Conservation (phyloP, 2,113 vertebrate species). For the Malaclemys terrapin region DNA sequence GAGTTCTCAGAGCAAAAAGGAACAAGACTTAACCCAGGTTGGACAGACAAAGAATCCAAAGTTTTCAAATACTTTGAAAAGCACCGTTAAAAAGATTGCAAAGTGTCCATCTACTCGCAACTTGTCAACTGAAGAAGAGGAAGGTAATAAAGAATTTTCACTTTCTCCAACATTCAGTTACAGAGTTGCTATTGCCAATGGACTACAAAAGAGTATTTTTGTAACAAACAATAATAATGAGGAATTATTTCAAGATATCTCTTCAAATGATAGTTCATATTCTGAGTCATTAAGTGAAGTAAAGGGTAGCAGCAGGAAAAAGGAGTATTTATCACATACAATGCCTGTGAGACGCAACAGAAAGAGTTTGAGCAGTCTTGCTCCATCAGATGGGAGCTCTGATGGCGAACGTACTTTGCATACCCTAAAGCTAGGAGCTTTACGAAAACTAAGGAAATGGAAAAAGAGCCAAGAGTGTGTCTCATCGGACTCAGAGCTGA, state of each 20-base stretch:
- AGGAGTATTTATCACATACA: constrained; percentile 83
- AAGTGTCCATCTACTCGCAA: constrained; percentile 93
- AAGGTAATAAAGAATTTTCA: constrained; percentile 89
- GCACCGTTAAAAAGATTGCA: constrained; percentile 92
- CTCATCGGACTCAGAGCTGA: constrained; percentile 95
- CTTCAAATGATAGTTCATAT: constrained; percentile 91
- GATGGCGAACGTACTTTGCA: constrained; percentile 96
- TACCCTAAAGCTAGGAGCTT: constrained; percentile 90
- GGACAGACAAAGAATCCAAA: constrained; percentile 86
- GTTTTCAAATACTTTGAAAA: constrained; percentile 93
- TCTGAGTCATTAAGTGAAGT: constrained; percentile 90
- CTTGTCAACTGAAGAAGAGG: constrained; percentile 89
- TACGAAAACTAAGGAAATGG: constrained; percentile 96
- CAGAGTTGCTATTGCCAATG: constrained; percentile 96
- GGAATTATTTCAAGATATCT: constrained; percentile 85
- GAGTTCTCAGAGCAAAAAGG: constrained; percentile 87
- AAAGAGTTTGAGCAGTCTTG: constrained; percentile 95
- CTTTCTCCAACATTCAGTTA: constrained; percentile 98
- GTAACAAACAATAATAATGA: constrained; percentile 87
- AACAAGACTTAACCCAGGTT: constrained; percentile 84
- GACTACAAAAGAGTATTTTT: constrained; percentile 86
- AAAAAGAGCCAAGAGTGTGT: constrained; percentile 98
- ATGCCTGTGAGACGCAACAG: constrained; percentile 97
- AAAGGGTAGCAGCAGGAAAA: constrained; percentile 83
- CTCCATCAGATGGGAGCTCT: constrained; percentile 95